Percentiles rank a stretch among this genome's conserved stretches.
These are phyloP conservation scores for Apis laboriosa DNA, from an alignment of 1,140 invertebrate species.

Conservation along the genomic window DNA sequence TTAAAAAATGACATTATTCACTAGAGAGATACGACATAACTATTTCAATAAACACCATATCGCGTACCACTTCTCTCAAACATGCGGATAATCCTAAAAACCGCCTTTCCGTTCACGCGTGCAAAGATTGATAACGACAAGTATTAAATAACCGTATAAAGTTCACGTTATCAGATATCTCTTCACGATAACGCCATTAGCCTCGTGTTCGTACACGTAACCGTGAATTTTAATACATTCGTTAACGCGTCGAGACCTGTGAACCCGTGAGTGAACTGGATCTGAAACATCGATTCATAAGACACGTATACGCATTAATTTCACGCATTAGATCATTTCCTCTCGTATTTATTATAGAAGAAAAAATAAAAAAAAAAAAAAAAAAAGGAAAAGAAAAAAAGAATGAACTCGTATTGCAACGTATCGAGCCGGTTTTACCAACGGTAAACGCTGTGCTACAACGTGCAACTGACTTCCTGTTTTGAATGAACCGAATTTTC, in stretches of 20 bases:
- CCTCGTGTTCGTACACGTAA: too few species aligned
- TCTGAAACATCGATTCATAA: constrained; percentile 18
- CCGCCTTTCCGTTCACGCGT: background rate
- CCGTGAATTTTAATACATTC: constrained; percentile 10
- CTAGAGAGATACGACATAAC: too few species aligned
- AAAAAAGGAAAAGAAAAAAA: background rate
- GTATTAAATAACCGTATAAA: background rate
- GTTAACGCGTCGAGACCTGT: constrained; percentile 1
- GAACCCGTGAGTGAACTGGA: constrained; percentile 53
- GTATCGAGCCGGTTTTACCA: constrained; percentile 44
- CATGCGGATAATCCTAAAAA: background rate
- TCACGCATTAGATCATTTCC: constrained; percentile 12
- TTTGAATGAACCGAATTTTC: constrained; percentile 8
- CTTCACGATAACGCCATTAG: background rate
- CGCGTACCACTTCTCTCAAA: background rate
- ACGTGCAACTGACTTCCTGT: constrained; percentile 19
- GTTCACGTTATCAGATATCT: constrained; percentile 3
- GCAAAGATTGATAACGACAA: background rate
- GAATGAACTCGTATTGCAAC: background rate
- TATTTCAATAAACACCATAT: too few species aligned
- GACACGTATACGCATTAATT: constrained; percentile 13
- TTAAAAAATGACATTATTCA: too few species aligned
- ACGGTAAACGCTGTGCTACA: constrained; percentile 46
- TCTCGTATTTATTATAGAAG: background rate
- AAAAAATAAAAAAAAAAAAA: too few species aligned